Percentiles rank a stretch among this genome's conserved stretches.
phyloP scores from a whole-genome alignment of 2,888 invertebrate species.

The Ommatoiulus sabulosus region DNA sequence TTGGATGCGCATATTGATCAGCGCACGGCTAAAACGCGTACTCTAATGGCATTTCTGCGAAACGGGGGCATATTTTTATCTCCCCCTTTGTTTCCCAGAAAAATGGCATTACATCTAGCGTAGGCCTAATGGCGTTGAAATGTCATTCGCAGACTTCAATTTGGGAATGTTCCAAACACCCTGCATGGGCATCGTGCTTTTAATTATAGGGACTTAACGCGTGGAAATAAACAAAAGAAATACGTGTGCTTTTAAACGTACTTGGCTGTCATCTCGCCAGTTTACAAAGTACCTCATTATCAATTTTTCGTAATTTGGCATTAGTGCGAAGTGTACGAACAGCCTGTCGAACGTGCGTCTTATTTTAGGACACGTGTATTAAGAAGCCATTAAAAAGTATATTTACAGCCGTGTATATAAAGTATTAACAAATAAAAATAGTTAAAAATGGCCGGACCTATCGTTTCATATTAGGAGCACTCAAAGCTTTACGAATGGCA shows the following conservation, averaged over 20 bases:
- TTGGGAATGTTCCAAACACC: neutral
- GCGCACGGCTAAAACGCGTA: neutral
- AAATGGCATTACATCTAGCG: neutral
- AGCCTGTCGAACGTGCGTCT: too few relatives aligned
- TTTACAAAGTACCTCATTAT: too few relatives aligned
- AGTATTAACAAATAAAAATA: too few relatives aligned
- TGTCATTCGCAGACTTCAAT: neutral
- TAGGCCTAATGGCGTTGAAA: conserved; percentile 35
- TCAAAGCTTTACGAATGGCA: too few relatives aligned
- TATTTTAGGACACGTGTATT: too few relatives aligned
- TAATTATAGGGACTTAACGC: neutral
- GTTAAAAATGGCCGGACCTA: too few relatives aligned
- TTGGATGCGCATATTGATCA: conserved; percentile 28
- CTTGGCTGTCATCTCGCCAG: neutral
- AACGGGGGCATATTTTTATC: neutral
- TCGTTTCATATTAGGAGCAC: too few relatives aligned
- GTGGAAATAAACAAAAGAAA: neutral
- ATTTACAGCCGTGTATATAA: too few relatives aligned
- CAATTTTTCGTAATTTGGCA: neutral
- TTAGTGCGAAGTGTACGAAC: neutral
- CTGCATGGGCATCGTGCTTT: conserved; percentile 2
- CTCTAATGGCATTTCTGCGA: neutral
- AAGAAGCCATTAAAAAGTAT: too few relatives aligned
- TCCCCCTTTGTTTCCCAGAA: conserved; percentile 27
- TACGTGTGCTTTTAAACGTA: neutral